Percentiles rank a stretch among this genome's conserved stretches.
phyloP scores from a whole-genome alignment of 64 coral and sea anemone genomes.

The Porites australiensis region DNA sequence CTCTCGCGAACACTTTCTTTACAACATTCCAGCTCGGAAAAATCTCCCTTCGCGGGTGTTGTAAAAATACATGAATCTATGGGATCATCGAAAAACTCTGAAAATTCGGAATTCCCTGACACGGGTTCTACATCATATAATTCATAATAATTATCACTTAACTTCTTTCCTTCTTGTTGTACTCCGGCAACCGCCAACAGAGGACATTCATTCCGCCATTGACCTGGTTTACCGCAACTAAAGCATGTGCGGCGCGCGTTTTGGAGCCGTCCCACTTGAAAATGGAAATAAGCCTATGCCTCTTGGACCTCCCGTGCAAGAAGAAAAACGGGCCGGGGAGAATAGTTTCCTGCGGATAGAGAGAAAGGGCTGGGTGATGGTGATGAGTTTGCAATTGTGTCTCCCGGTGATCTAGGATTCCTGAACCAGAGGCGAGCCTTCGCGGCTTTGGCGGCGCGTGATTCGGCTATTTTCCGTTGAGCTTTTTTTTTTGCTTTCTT shows the following conservation, averaged over 20 bases:
- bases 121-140: no score
- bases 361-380: neutral
- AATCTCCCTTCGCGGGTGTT: slow-evolving; percentile 14
- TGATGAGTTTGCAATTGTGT: neutral
- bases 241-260: neutral
- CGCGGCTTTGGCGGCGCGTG: neutral
- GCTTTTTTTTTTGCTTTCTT: slow-evolving; percentile 1
- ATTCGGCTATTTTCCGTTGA: slow-evolving; percentile 1
- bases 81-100: no score
- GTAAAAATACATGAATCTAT: neutral
- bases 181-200: neutral
- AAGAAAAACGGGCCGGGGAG: neutral
- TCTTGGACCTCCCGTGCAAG: neutral
- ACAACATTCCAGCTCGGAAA: slow-evolving; percentile 18
- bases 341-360: neutral
- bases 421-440: neutral
- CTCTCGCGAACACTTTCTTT: slow-evolving; percentile 11
- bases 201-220: neutral
- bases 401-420: neutral
- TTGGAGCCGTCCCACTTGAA: neutral
- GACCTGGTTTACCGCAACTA: neutral
- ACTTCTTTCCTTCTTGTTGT: neutral
- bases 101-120: no score
- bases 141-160: neutral
- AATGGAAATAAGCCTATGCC: neutral